These are phyloP conservation scores for Myrmecophaga tridactyla DNA, from an alignment of 2,113 vertebrate species.

Conservation along the genomic window DNA sequence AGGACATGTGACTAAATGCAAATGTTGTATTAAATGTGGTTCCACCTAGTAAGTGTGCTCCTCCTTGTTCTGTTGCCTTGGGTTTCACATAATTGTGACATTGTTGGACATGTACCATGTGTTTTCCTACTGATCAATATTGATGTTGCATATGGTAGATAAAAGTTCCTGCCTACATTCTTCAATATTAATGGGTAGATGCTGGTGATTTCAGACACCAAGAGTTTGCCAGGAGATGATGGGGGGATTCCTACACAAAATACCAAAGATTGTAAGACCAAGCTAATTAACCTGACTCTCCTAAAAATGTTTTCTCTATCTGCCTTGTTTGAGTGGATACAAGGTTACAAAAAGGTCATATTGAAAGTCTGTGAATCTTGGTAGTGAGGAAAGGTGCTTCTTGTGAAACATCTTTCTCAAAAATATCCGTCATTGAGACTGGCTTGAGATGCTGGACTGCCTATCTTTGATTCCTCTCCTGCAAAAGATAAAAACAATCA, in stretches of 20 bases:
- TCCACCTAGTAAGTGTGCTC: accelerated
- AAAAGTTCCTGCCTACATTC: not conserved
- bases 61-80: not conserved
- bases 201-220: not conserved
- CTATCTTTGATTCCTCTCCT: not conserved
- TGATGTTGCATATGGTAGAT: not conserved
- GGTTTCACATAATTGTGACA: not conserved
- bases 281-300: not conserved
- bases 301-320: not conserved
- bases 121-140: not conserved
- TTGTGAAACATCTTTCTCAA: not conserved
- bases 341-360: not conserved
- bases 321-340: not conserved
- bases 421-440: not conserved
- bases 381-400: not conserved
- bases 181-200: not conserved
- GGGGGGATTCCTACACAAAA: not conserved
- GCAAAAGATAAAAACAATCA: not conserved
- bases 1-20: not conserved
- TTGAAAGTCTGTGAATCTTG: not conserved
- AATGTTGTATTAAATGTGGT: not conserved
- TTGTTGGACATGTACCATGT: not conserved
- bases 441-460: not conserved
- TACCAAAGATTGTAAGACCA: not conserved
- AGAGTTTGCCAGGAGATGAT: not conserved